A percentile compares a stretch with the other conserved stretches of the same genome.
These are phyloP conservation scores for Oncorhynchus masou DNA, from an alignment of 2,113 vertebrate species.

Conservation along the genomic window DNA sequence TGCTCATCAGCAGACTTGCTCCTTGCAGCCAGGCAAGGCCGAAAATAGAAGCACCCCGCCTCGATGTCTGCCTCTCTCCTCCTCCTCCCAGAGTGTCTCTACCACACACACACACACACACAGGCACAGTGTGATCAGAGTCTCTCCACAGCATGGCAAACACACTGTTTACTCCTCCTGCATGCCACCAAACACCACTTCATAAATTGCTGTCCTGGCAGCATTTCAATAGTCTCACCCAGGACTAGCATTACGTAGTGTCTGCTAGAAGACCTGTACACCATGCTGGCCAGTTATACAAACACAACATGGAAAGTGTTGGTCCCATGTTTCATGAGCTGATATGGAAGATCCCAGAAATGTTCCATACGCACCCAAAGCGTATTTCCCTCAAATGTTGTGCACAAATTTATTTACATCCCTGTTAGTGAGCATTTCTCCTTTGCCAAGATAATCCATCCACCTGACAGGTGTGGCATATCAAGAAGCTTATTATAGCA, in stretches of 20 bases:
- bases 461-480: no score
- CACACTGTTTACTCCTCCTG: no score
- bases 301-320: not conserved
- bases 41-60: slow-evolving; percentile 16
- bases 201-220: slow-evolving; percentile 11
- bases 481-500: no score
- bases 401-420: no score
- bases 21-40: not conserved
- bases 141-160: no score
- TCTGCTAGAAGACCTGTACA: not conserved
- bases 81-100: no score
- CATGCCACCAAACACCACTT: not conserved
- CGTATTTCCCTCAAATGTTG: no score
- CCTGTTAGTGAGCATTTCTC: no score
- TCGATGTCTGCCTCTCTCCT: not conserved
- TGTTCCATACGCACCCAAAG: no score
- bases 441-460: no score
- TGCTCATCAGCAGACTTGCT: not conserved
- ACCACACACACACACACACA: not conserved
- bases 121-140: not conserved
- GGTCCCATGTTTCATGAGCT: slow-evolving; percentile 4
- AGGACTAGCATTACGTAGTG: not conserved
- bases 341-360: no score
- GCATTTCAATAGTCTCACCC: not conserved
- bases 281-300: no score